Evolutionary conservation across 2,113 vertebrate species (phyloP), one percentile per base, ranked within the genome.

Genomic region (Lophotis ruficrista): DNA sequence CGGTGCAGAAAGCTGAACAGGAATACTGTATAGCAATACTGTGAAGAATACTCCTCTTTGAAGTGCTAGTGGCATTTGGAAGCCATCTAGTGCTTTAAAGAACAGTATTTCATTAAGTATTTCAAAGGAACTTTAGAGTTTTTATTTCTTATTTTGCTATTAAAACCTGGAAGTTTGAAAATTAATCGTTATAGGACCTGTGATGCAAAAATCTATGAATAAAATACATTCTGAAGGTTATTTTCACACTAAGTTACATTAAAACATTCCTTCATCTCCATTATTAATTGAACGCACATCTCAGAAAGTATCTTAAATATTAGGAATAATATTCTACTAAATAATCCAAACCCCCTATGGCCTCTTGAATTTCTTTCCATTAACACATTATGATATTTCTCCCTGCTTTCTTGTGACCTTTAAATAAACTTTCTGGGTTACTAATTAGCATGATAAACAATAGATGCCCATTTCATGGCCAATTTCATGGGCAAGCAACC

Each of bases 61-160:
- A 92, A 94, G 76, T 61, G 11, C 58, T 57, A 2, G 23, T 76
- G 54, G 38, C 58, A 92, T 93, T 83, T 58, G 43, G 77, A 45
- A 78, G 53, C 57, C 30, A 62, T 61, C 82, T 78, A 65, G 64
- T 53, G 30, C 83, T 83, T 54, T 92, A 78, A 78, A 94, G 80
- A 58, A 19, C 60, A 56, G 53, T 21, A 47, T 86, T 95, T 94
- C 66, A 92, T 83, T 70, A 89, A 89, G 37, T 53, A 53, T 94
- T 94, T 75, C 94, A 91, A 73, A 96, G 56, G 48, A 62, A 24
- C 35, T 79, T 95, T 8, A 2, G 41, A 57, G 57, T 48, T 60
- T 65, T 95, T 95, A 82, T 90, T 94, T 92, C 78, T 64, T 94
- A 56, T 85, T 95, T 96, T 90, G 88, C 76, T 89, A 80, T 83